Percentiles rank a stretch among this genome's conserved stretches.
Conservation (phyloP, 2,888 invertebrate species). For the Xylota segnis region DNA sequence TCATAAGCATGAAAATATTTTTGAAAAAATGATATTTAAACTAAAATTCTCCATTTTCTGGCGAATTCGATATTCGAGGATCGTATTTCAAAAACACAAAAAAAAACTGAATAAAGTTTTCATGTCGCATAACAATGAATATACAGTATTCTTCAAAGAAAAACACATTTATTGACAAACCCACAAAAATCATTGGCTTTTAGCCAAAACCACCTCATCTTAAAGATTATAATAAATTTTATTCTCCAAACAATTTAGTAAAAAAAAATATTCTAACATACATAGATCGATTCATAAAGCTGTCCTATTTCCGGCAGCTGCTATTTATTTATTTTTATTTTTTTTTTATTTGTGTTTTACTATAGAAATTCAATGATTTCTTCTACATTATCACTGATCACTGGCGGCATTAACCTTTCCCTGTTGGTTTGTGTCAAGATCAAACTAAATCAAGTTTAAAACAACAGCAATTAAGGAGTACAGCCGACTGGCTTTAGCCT, state of each 20-base stretch:
- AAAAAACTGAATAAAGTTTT: not conserved
- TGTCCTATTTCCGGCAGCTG: slow-evolving; percentile 18
- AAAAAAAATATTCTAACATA: slow-evolving; percentile 5
- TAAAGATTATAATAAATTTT: slow-evolving; percentile 27
- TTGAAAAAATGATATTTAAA: too few species aligned
- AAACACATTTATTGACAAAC: slow-evolving; percentile 33
- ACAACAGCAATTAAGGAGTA: slow-evolving; percentile 57
- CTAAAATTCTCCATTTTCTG: too few species aligned
- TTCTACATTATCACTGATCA: slow-evolving; percentile 37
- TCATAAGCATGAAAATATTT: too few species aligned
- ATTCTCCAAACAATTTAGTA: not conserved
- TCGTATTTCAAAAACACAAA: slow-evolving; percentile 8
- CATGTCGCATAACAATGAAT: not conserved
- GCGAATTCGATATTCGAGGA: not conserved
- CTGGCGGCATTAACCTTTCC: slow-evolving; percentile 46
- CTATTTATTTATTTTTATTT: not conserved
- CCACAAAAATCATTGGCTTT: slow-evolving; percentile 17
- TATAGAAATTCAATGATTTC: slow-evolving; percentile 20
- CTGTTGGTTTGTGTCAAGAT: slow-evolving; percentile 54
- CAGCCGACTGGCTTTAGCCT: slow-evolving; percentile 27
- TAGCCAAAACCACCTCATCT: slow-evolving; percentile 30
- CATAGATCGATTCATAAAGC: not conserved
- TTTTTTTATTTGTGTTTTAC: not conserved
- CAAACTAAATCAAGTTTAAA: slow-evolving; percentile 71
- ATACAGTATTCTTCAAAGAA: not conserved